phyloP scores from a whole-genome alignment of 1,140 invertebrate genomes.

The Ceratitis capitata region DNA sequence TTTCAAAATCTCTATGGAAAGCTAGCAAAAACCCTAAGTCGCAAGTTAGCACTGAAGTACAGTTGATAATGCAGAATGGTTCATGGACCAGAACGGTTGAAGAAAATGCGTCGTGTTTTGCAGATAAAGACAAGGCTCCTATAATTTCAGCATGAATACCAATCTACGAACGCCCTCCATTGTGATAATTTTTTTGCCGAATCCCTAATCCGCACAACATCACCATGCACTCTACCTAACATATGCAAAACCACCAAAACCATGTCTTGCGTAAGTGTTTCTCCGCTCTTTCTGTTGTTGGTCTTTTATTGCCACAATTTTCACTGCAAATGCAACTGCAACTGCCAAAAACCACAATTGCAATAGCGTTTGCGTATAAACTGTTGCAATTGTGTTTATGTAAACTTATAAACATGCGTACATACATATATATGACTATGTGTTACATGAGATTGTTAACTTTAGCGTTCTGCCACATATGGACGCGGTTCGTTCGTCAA shows the following conservation, averaged over 20 bases:
- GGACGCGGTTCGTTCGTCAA: background rate
- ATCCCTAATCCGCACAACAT: too few relatives aligned
- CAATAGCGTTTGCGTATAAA: conserved; percentile 16
- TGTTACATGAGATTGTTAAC: background rate
- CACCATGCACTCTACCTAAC: too few relatives aligned
- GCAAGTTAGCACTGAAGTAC: too few relatives aligned
- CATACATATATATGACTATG: background rate
- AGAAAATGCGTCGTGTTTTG: too few relatives aligned
- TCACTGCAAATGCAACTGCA: background rate
- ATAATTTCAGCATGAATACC: too few relatives aligned
- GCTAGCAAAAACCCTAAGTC: too few relatives aligned
- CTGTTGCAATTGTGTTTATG: conserved; percentile 28
- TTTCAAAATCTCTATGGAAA: too few relatives aligned
- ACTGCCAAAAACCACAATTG: conserved; percentile 13
- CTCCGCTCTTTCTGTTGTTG: background rate
- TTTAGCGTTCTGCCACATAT: background rate
- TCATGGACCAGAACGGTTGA: too few relatives aligned
- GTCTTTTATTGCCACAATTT: background rate
- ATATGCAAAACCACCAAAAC: background rate
- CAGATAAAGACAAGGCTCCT: too few relatives aligned
- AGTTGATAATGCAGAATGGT: too few relatives aligned
- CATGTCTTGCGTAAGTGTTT: background rate
- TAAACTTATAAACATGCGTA: background rate
- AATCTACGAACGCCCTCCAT: too few relatives aligned
- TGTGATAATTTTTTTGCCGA: too few relatives aligned